These are phyloP conservation scores for Alectoris magna DNA, from an alignment of 2,797 vertebrate genomes.

Conservation along the genomic window DNA sequence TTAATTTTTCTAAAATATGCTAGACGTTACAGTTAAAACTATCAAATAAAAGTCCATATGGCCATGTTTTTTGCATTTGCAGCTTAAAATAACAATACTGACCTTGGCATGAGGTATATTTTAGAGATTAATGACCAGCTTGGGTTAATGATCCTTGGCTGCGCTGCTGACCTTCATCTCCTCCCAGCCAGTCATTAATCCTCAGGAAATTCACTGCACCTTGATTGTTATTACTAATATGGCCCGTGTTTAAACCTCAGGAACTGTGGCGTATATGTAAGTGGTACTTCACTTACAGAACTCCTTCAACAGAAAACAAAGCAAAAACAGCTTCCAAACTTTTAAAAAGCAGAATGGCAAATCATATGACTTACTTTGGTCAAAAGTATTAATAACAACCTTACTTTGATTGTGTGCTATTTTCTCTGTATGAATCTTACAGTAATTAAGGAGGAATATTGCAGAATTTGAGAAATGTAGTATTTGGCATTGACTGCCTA, in stretches of 20 bases:
- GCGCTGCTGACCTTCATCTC: constrained; percentile 14
- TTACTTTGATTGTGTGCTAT: background rate
- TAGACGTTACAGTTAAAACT: background rate
- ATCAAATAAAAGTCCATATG: constrained; percentile 4
- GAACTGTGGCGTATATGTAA: background rate
- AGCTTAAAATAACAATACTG: constrained; percentile 21
- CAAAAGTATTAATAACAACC: background rate
- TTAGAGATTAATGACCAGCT: constrained; percentile 33
- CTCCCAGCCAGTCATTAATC: background rate
- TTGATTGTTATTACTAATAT: background rate
- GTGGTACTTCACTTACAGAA: background rate
- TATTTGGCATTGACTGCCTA: background rate
- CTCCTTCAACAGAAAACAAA: background rate
- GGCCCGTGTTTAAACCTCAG: background rate
- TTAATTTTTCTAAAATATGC: background rate
- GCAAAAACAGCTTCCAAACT: background rate
- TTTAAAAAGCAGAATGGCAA: background rate
- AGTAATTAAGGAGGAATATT: constrained; percentile 15
- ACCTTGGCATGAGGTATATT: background rate
- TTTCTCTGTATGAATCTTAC: background rate
- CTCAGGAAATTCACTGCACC: constrained; percentile 16
- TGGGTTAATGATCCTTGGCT: constrained; percentile 25
- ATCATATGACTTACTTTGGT: background rate
- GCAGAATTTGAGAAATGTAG: background rate
- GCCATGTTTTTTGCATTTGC: background rate